phyloP scores from a whole-genome alignment of 23 tunicate genomes.

The Halocynthia aurantium region DNA sequence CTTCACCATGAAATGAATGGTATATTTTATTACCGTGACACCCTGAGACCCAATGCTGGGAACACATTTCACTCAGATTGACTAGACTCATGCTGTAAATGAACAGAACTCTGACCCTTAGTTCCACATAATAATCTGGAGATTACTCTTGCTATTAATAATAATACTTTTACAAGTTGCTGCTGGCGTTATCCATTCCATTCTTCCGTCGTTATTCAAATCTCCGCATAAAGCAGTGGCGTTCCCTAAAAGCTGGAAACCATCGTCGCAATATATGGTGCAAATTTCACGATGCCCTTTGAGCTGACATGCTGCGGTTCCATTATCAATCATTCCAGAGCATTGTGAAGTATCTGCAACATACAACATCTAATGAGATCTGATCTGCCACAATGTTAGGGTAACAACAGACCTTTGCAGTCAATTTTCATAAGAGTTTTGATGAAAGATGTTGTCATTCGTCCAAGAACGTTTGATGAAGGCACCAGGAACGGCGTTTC shows the following conservation, averaged over 20 bases:
- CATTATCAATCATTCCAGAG: not conserved
- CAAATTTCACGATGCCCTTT: constrained; percentile 7
- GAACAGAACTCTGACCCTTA: not conserved
- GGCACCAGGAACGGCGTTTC: too few species aligned
- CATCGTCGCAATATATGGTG: constrained; percentile 7
- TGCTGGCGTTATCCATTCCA: constrained; percentile 19
- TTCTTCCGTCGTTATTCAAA: constrained; percentile 5
- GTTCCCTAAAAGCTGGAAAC: constrained; percentile 9
- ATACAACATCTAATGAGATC: too few species aligned
- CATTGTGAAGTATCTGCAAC: constrained; percentile 3
- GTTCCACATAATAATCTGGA: not conserved
- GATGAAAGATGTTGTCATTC: not conserved
- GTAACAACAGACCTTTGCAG: not conserved
- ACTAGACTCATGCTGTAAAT: not conserved
- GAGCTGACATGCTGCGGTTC: not conserved
- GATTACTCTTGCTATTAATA: not conserved
- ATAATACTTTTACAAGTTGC: constrained; percentile 14
- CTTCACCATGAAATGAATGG: too few species aligned
- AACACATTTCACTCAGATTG: not conserved
- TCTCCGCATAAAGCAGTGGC: constrained; percentile 8
- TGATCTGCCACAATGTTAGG: too few species aligned
- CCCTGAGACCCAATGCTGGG: not conserved
- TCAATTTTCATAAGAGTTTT: constrained; percentile 7
- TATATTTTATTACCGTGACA: not conserved
- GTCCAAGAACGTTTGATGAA: too few species aligned